Evolutionary conservation across 2,888 invertebrate genomes (phyloP), one percentile per base, ranked within the genome.

Genomic region (Apotomis betuletana): DNA sequence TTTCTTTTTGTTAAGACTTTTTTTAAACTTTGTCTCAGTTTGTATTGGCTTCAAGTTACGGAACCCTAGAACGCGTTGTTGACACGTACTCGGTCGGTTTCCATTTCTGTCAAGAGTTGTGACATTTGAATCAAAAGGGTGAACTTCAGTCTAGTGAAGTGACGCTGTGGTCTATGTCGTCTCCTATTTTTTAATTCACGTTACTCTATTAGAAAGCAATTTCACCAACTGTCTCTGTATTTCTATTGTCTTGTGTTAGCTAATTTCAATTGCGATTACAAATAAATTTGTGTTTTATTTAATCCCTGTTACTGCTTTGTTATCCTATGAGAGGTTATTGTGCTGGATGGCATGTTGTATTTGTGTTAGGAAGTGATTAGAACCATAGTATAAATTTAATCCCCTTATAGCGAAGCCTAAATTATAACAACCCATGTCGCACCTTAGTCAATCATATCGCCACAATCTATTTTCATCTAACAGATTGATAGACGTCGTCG

Each of bases 341-440:
- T 80, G 76, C 79, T 86, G 83, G 83, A 80, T 84, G 85, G 92
- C 91, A 91, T 92, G 92, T 85, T 88, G 88, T 91, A 86, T 88
- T 87, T 89, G 88, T 90, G 88, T 88, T 87, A 87, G 85, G 86
- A 82, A 75, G 70, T 69, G 51, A 67, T 76, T 75, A 74, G 73
- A 67, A 69, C 46, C 58, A 58, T 59, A 52, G 59, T 64, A 36
- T 44, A 46, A 41, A 63, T 63, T 49, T 52, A 38, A 57, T 59
- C 63, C 59, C 64, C 13, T 64, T 70, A 55, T 55, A 70, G 57
- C 51, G 54, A 57, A 51, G 55, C 41, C 60, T 6, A 49, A 60
- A 4, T 62, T 3, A 8, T 15, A 27, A 67, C 57, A 44, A 12
- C 41, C 57, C 57, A 62, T 67, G 44, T 13, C 51, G 67, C 67